Percentiles rank a stretch among this genome's conserved stretches.
Conservation (phyloP, 2,888 invertebrate species). For the Brachypalpus laphriformis region DNA sequence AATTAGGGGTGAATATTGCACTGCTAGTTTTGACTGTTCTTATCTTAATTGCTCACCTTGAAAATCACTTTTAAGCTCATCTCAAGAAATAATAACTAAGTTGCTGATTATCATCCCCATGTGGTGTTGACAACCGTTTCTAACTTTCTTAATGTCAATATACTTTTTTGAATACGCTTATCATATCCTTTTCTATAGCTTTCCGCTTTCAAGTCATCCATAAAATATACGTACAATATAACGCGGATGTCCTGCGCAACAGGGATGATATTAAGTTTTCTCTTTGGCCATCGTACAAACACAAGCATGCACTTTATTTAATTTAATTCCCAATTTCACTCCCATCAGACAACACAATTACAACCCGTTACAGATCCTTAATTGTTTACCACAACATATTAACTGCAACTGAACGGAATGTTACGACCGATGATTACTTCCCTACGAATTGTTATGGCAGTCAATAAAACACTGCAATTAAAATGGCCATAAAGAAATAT, state of each 20-base stretch:
- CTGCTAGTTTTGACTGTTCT: too few relatives aligned
- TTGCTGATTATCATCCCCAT: too few relatives aligned
- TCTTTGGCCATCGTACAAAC: not conserved
- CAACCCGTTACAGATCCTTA: conserved; percentile 23
- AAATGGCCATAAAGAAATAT: conserved; percentile 63
- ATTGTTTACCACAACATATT: conserved; percentile 41
- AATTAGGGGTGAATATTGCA: too few relatives aligned
- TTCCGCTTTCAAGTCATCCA: too few relatives aligned
- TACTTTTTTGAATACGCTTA: too few relatives aligned
- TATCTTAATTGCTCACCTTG: too few relatives aligned
- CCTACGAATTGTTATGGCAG: conserved; percentile 50
- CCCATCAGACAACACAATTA: conserved; percentile 32
- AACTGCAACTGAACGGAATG: conserved; percentile 43
- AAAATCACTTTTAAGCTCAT: too few relatives aligned
- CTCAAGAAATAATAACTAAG: too few relatives aligned
- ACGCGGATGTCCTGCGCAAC: not conserved
- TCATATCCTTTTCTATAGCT: too few relatives aligned
- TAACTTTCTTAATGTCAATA: too few relatives aligned
- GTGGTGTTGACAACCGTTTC: too few relatives aligned
- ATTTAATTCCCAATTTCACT: conserved; percentile 17
- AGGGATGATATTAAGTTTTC: not conserved
- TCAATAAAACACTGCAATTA: conserved; percentile 66
- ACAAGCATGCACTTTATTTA: not conserved
- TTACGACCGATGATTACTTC: conserved; percentile 51
- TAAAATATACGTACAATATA: not conserved